A percentile compares a stretch with the other conserved stretches of the same genome.
These are phyloP conservation scores for Neosilurus hyrtlii DNA, from an alignment of 2,797 vertebrate genomes.

Conservation along the genomic window DNA sequence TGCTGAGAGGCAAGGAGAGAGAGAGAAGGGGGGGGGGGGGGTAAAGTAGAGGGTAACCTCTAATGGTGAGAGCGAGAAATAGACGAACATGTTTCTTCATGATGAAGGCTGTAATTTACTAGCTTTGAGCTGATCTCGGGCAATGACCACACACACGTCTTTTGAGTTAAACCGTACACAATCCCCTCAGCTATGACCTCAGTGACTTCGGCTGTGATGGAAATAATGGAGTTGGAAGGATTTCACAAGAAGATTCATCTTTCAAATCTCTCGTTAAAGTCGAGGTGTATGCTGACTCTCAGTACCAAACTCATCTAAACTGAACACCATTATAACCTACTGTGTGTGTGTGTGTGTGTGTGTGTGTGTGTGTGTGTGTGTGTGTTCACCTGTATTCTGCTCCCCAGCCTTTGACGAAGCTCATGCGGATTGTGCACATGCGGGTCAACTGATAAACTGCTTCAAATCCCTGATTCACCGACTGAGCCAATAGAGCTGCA, in stretches of 20 bases:
- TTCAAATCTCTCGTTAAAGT: not conserved
- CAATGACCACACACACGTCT: conserved; percentile 15
- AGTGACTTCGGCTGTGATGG: not conserved
- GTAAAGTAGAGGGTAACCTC: not conserved
- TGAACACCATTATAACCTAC: not conserved
- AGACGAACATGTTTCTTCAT: not conserved
- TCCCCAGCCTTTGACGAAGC: conserved; percentile 98
- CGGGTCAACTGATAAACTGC: conserved; percentile 95
- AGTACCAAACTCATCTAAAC: not conserved
- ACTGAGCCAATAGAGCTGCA: conserved; percentile 90
- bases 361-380: not conserved
- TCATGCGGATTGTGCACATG: conserved; percentile 99
- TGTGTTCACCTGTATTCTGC: conserved; percentile 89
- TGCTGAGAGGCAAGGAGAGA: too few species aligned
- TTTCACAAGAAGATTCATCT: conserved; percentile 14
- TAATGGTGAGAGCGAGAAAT: too few species aligned
- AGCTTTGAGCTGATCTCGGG: not conserved
- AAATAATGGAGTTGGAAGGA: not conserved
- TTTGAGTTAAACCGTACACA: conserved; percentile 15
- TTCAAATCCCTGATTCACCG: conserved; percentile 97
- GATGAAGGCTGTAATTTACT: conserved; percentile 2
- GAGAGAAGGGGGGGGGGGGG: too few species aligned
- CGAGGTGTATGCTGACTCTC: not conserved
- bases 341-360: not conserved
- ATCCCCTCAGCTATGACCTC: conserved; percentile 13